These are phyloP conservation scores for Fulmarus glacialis DNA, from an alignment of 2,113 vertebrate genomes.

Conservation along the genomic window DNA sequence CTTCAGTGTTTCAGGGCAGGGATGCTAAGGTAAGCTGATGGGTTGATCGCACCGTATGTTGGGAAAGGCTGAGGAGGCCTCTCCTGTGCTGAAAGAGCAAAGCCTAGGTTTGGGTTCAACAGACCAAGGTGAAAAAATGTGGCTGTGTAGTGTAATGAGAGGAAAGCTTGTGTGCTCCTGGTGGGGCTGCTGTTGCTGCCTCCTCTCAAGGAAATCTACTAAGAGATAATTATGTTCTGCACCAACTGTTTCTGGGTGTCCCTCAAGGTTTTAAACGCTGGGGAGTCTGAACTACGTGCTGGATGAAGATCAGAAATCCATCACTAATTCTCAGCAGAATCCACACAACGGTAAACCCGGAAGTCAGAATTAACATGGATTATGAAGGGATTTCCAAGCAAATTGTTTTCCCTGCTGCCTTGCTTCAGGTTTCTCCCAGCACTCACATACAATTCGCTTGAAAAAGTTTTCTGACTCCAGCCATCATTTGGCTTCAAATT, in stretches of 20 bases:
- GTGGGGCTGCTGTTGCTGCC: background rate
- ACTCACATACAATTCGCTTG: background rate
- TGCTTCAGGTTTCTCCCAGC: background rate
- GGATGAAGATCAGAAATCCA: background rate
- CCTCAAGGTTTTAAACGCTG: background rate
- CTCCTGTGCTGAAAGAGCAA: background rate
- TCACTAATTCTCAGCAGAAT: background rate
- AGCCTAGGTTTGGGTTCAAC: background rate
- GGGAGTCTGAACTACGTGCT: background rate
- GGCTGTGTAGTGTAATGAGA: accelerated
- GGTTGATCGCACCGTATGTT: background rate
- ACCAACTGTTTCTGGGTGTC: background rate
- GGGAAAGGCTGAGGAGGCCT: background rate
- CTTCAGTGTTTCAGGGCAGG: background rate
- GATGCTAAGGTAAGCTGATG: background rate
- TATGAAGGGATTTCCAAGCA: background rate
- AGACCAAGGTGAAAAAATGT: background rate
- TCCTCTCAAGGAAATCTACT: background rate
- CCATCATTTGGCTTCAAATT: background rate
- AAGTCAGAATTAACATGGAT: background rate
- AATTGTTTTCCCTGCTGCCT: background rate
- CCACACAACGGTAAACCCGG: background rate
- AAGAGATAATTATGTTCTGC: background rate
- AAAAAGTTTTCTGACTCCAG: background rate
- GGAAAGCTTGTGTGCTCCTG: background rate